These are phyloP conservation scores for Candoia aspera DNA, from an alignment of 2,113 vertebrate genomes.

Conservation along the genomic window DNA sequence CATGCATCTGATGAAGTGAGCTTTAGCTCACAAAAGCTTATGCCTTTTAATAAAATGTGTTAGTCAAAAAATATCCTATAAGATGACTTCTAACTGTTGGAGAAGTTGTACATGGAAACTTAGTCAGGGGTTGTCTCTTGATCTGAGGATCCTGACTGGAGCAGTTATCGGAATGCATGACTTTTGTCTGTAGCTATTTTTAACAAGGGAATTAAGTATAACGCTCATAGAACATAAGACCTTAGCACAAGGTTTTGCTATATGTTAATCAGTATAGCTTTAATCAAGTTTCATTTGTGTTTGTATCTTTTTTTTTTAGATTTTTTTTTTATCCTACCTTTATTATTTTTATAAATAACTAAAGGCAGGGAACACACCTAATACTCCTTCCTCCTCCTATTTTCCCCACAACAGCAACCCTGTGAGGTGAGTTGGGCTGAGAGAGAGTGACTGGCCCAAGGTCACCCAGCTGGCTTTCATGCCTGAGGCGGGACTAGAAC, in stretches of 20 bases:
- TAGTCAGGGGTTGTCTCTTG: not conserved
- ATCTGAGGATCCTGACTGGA: not conserved
- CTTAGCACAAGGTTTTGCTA: not conserved
- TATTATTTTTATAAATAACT: no score
- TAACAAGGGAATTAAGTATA: not conserved
- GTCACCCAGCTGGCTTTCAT: no score
- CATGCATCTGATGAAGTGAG: no score
- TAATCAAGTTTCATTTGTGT: not conserved
- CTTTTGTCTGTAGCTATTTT: not conserved
- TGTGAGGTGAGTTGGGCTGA: no score
- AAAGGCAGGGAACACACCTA: no score
- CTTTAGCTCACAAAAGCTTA: not conserved
- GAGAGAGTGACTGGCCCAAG: no score
- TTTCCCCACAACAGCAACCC: no score
- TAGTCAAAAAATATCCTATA: not conserved
- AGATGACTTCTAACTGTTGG: not conserved
- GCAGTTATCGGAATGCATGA: not conserved
- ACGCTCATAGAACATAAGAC: not conserved
- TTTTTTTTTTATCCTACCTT: no score
- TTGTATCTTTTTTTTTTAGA: not conserved
- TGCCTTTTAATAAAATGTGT: not conserved
- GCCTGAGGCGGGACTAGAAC: no score
- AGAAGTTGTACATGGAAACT: not conserved
- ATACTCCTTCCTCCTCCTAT: no score
- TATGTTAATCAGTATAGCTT: not conserved